Percentiles rank a stretch among this genome's conserved stretches.
Conservation (phyloP, 1,140 invertebrate species). For the Pissodes strobi region DNA sequence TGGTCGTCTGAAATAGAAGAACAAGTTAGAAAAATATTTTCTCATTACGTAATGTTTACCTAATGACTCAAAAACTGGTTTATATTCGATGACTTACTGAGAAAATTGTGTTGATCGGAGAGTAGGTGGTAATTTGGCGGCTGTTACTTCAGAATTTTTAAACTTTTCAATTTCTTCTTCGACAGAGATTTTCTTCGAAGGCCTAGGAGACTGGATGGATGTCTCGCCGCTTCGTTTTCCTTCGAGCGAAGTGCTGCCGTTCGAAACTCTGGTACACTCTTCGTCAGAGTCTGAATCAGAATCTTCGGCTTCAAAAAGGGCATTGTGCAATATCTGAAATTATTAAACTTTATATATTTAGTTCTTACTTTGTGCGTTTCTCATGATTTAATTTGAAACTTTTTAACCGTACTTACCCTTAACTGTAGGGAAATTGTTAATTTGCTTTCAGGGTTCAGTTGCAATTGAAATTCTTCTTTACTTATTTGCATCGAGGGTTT, state of each 20-base stretch:
- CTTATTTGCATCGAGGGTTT: conserved; percentile 39
- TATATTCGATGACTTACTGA: conserved; percentile 5
- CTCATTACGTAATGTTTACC: too few species aligned
- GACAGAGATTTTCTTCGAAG: not conserved
- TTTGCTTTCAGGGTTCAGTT: conserved; percentile 71
- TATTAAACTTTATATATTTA: too few species aligned
- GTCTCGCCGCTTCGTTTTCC: not conserved
- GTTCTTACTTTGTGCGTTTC: too few species aligned
- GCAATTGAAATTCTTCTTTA: conserved; percentile 39
- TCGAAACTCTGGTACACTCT: not conserved
- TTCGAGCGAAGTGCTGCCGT: not conserved
- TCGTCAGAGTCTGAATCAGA: conserved; percentile 34
- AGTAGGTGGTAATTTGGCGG: not conserved
- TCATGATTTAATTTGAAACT: too few species aligned
- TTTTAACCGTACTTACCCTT: conserved; percentile 66
- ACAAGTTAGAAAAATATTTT: too few species aligned
- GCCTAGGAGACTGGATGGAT: not conserved
- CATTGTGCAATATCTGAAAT: conserved; percentile 36
- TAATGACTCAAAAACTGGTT: too few species aligned
- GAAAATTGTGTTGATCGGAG: not conserved
- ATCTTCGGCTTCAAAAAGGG: conserved; percentile 24
- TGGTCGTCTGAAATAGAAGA: conserved; percentile 25
- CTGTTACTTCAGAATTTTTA: not conserved
- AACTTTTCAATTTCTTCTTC: conserved; percentile 8
- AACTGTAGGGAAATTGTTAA: conserved; percentile 76